Conservation (phyloP, 1,140 invertebrate species). For the Pseudoatta argentina region DNA sequence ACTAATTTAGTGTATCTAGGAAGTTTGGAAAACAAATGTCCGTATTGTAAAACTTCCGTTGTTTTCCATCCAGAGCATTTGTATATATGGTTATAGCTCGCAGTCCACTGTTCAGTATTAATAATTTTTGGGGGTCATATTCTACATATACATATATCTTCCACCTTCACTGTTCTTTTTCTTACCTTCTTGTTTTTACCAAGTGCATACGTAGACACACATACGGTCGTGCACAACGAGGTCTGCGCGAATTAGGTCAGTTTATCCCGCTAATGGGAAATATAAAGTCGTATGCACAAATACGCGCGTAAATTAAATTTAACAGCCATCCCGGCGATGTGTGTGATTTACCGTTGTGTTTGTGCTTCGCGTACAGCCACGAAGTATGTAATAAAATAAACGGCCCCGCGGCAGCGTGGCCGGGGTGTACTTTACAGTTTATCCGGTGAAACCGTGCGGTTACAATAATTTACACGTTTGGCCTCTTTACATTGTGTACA, state of each 20-base stretch:
- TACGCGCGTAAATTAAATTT: conserved; percentile 84
- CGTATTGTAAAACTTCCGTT: conserved; percentile 4
- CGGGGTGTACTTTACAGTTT: conserved; percentile 56
- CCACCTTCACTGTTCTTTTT: conserved; percentile 18
- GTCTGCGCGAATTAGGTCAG: conserved; percentile 81
- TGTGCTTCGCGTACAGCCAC: conserved; percentile 79
- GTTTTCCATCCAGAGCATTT: neutral
- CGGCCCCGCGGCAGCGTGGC: conserved; percentile 53
- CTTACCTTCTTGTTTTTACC: conserved; percentile 22
- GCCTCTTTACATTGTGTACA: conserved; percentile 68
- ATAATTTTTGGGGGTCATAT: conserved; percentile 36
- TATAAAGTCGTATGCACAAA: conserved; percentile 84
- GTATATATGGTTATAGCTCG: neutral
- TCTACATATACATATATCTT: neutral
- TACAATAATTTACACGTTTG: conserved; percentile 74
- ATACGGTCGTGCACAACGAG: conserved; percentile 3
- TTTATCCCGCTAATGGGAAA: conserved; percentile 85
- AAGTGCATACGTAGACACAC: neutral
- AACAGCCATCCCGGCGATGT: conserved; percentile 79
- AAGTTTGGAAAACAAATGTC: neutral
- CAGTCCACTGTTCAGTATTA: conserved; percentile 18
- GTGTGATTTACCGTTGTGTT: conserved; percentile 83
- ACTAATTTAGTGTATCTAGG: neutral
- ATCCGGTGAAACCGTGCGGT: conserved; percentile 58
- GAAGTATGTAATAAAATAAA: conserved; percentile 81